Evolutionary conservation across 2,113 vertebrate genomes (phyloP), one percentile per base, ranked within the genome.

Genomic region (Ia io): DNA sequence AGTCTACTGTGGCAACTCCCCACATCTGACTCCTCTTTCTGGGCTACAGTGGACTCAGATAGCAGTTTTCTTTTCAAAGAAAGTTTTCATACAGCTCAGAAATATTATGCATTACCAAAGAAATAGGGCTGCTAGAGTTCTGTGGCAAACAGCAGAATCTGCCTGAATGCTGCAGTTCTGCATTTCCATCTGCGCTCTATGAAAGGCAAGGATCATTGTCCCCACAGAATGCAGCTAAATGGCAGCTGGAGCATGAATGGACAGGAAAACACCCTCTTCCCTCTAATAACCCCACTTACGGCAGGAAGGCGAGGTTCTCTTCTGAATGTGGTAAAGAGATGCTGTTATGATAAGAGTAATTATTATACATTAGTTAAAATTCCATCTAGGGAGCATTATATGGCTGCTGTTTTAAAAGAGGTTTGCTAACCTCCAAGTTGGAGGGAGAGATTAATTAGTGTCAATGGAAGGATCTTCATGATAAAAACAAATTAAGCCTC

Each of bases 331-430:
- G 83, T 78, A 59, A 95, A 96, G 87, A 96, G 89, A 96, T 83
- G 77, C 80, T 90, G 77, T 87, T 94, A 84, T 69, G 94, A 94
- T 97, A 96, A 97, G 83, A 94, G 47, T 91, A 91, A 94, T 96
- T 96, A 92, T 92, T 96, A 53, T 37, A 91, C 84, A 84, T 93
- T 96, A 94, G 96, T 96, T 96, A 96, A 93, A 96, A 93, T 96
- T 93, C 90, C 84, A 92, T 74, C 73, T 94, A 74, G 80, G 91
- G 47, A 94, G 74, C 5, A 1, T 76, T 93, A 47, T 71, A 88
- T 73, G 79, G 91, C 91, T 95, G 59, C 61, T 92, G 6, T 53
- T 91, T 95, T 92, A 94, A 91, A 92, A 91, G 95, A 88, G 74
- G 17, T 83, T 85, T 92, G 69, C 82, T 96, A 47, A 73, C 87